These are phyloP conservation scores for Coryphaenoides rupestris DNA, from an alignment of 2,113 vertebrate genomes.

Conservation along the genomic window DNA sequence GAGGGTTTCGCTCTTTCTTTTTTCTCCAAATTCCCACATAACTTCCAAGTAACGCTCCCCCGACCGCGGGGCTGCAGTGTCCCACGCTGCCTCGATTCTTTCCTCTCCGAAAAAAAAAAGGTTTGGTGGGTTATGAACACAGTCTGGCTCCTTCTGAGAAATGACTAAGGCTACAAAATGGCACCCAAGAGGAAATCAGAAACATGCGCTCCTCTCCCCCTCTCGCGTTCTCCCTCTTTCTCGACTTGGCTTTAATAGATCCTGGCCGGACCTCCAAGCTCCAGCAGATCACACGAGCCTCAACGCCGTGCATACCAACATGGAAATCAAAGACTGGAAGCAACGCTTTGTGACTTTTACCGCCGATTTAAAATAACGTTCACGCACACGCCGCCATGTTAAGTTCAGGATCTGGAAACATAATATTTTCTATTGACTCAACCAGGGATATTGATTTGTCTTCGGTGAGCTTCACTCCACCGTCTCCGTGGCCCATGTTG, in stretches of 20 bases:
- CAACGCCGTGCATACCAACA: background rate
- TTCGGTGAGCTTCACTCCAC: too few species aligned
- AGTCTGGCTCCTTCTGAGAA: slow-evolving; percentile 17
- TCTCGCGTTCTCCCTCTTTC: slow-evolving; percentile 35
- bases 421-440: too few species aligned
- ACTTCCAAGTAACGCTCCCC: background rate
- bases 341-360: too few species aligned
- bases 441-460: too few species aligned
- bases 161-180: slow-evolving; percentile 33
- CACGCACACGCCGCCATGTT: too few species aligned
- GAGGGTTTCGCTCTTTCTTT: too few species aligned
- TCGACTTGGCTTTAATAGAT: slow-evolving; percentile 22
- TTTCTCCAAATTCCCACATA: background rate
- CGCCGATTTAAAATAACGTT: too few species aligned
- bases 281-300: slow-evolving; percentile 11
- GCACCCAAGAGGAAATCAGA: slow-evolving; percentile 46
- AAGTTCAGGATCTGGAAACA: too few species aligned
- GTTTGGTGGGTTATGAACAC: slow-evolving; percentile 12
- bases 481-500: too few species aligned
- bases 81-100: background rate
- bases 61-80: background rate
- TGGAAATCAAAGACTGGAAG: background rate
- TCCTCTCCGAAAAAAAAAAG: background rate
- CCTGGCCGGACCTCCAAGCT: slow-evolving; percentile 15
- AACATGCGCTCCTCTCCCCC: slow-evolving; percentile 32